Evolutionary conservation across 2,888 invertebrate species (phyloP).

Genomic region (Rhingia campestris): DNA sequence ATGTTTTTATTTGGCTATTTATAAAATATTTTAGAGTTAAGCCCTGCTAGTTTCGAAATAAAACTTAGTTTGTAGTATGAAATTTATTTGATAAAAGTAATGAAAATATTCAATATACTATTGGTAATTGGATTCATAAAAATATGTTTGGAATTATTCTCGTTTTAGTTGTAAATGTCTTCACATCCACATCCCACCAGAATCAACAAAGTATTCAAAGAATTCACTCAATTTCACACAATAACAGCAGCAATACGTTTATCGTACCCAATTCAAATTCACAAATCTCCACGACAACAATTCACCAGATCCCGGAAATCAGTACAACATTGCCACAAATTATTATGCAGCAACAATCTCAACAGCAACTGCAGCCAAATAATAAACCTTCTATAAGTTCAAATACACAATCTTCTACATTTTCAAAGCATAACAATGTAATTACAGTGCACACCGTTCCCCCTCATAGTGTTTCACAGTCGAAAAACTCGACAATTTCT

Average conservation of each 20-base stretch:
- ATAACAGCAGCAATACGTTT: slow-evolving; percentile 72
- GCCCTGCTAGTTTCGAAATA: too few species aligned
- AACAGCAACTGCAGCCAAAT: slow-evolving; percentile 67
- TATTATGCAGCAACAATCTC: slow-evolving; percentile 75
- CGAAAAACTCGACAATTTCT: slow-evolving; percentile 59
- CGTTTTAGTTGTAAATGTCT: slow-evolving; percentile 79
- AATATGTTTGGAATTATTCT: slow-evolving; percentile 12
- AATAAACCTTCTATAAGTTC: slow-evolving; percentile 35
- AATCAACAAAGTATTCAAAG: slow-evolving; percentile 75
- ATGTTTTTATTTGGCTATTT: too few species aligned
- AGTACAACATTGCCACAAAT: slow-evolving; percentile 76
- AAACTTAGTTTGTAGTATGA: too few species aligned
- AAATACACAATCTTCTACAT: slow-evolving; percentile 52
- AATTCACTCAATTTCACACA: slow-evolving; percentile 76
- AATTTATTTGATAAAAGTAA: too few species aligned
- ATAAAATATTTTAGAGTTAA: too few species aligned
- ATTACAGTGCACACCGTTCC: slow-evolving; percentile 76
- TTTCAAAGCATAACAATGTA: slow-evolving; percentile 73
- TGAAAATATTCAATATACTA: not conserved
- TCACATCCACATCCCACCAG: slow-evolving; percentile 76
- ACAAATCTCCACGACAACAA: slow-evolving; percentile 65
- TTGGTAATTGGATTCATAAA: not conserved
- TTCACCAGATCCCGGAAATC: slow-evolving; percentile 75
- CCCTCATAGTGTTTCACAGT: slow-evolving; percentile 65
- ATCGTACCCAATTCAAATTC: slow-evolving; percentile 58